phyloP scores from a whole-genome alignment of 2,797 vertebrate species.

The Glyptemys insculpta region DNA sequence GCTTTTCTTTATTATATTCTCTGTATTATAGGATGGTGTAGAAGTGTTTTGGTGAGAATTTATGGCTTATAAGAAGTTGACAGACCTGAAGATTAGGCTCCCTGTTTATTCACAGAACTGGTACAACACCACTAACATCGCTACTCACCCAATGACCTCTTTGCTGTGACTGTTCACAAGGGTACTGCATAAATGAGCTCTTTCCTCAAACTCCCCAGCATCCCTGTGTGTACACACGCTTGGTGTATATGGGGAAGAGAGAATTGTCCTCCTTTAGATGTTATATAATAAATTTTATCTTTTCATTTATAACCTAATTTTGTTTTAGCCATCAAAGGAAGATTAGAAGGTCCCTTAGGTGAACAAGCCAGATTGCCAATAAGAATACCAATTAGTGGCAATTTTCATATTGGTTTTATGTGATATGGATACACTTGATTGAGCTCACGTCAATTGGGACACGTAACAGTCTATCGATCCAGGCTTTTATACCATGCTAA shows the following conservation, averaged over 20 bases:
- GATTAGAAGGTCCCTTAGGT: background rate
- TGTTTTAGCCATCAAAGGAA: rapidly evolving
- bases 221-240: rapidly evolving
- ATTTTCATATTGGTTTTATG: background rate
- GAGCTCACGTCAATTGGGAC: background rate
- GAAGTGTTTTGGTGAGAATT: background rate
- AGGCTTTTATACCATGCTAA: background rate
- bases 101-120: background rate
- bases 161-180: background rate
- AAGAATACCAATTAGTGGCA: background rate
- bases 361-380: background rate
- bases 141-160: background rate
- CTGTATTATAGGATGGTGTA: background rate
- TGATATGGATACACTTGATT: background rate
- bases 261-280: background rate
- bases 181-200: background rate
- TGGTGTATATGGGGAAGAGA: background rate
- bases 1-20: background rate
- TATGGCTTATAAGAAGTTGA: background rate
- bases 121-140: background rate
- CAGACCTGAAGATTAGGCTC: background rate
- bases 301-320: background rate
- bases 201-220: background rate
- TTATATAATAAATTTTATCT: background rate
- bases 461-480: background rate